Percentiles rank a stretch among this genome's conserved stretches.
Evolutionary conservation across 2,888 invertebrate genomes (phyloP).

Genomic region (Tiphia femorata): DNA sequence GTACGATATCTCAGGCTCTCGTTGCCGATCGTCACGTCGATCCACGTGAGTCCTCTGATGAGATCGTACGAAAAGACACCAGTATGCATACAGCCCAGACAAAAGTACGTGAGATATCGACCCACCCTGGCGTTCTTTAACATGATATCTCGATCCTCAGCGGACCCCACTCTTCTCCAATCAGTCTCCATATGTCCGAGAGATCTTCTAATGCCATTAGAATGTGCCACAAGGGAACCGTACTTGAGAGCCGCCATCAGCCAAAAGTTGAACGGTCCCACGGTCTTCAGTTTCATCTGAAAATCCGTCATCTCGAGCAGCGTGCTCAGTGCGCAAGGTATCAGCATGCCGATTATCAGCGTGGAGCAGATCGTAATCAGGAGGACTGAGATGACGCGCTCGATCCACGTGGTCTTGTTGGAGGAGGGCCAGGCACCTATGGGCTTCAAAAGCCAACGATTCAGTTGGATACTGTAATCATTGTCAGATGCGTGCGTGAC

Average conservation of each 20-base stretch:
- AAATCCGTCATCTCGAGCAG: conserved; percentile 37
- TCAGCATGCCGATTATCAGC: conserved; percentile 32
- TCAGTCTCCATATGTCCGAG: conserved; percentile 34
- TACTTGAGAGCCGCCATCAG: conserved; percentile 52
- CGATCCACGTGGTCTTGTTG: background rate
- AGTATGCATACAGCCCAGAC: conserved; percentile 41
- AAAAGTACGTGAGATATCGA: conserved; percentile 25
- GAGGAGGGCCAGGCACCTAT: conserved; percentile 49
- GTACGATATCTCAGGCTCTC: conserved; percentile 27
- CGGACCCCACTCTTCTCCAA: conserved; percentile 25
- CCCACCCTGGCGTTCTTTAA: conserved; percentile 31
- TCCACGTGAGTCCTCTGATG: conserved; percentile 33
- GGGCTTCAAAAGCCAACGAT: conserved; percentile 48
- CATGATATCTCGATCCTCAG: conserved; percentile 37
- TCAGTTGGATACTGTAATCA: conserved; percentile 47
- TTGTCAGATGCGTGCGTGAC: too few species aligned
- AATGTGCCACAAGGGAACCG: conserved; percentile 26
- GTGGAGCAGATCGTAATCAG: conserved; percentile 13
- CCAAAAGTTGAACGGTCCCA: conserved; percentile 47
- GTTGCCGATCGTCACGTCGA: conserved; percentile 19
- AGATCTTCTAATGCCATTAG: conserved; percentile 27
- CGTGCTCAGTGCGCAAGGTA: conserved; percentile 36
- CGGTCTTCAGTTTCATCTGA: conserved; percentile 30
- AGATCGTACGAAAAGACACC: conserved; percentile 39
- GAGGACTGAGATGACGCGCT: background rate